Evolutionary conservation across 2,888 invertebrate genomes (phyloP).

Genomic region (Lutraria lutraria): DNA sequence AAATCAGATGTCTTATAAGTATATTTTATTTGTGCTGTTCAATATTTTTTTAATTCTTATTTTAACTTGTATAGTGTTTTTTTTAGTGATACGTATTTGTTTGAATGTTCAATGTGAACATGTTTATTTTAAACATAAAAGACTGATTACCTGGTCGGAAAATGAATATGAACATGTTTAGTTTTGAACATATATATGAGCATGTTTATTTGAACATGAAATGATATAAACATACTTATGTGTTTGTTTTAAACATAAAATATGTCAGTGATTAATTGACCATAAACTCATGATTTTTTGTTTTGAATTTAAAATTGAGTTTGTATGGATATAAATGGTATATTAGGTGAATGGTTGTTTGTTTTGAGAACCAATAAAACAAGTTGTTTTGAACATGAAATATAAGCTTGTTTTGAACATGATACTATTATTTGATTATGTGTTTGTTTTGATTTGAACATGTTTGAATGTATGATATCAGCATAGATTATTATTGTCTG

Average conservation of each 20-base stretch:
- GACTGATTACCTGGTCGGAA: not conserved
- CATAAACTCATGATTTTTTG: not conserved
- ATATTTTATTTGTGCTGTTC: not conserved
- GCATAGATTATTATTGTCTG: not conserved
- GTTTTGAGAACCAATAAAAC: not conserved
- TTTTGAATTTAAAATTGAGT: not conserved
- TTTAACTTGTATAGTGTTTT: not conserved
- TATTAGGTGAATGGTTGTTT: not conserved
- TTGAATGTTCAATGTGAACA: not conserved
- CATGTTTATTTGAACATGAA: not conserved
- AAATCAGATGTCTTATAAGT: not conserved
- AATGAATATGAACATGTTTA: not conserved
- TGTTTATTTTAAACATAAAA: not conserved
- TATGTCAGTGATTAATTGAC: not conserved
- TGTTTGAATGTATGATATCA: not conserved
- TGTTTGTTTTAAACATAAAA: not conserved
- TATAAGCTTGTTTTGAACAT: not conserved
- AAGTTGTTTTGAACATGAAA: not conserved
- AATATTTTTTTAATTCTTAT: not conserved
- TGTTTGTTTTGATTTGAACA: not conserved
- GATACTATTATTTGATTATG: not conserved
- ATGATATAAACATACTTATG: not conserved
- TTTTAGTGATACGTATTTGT: not conserved
- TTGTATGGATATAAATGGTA: no score
- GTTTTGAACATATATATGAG: not conserved